Percentiles rank a stretch among this genome's conserved stretches.
phyloP scores from a whole-genome alignment of 2,888 invertebrate species.

The Nipponacmea schrenckii region DNA sequence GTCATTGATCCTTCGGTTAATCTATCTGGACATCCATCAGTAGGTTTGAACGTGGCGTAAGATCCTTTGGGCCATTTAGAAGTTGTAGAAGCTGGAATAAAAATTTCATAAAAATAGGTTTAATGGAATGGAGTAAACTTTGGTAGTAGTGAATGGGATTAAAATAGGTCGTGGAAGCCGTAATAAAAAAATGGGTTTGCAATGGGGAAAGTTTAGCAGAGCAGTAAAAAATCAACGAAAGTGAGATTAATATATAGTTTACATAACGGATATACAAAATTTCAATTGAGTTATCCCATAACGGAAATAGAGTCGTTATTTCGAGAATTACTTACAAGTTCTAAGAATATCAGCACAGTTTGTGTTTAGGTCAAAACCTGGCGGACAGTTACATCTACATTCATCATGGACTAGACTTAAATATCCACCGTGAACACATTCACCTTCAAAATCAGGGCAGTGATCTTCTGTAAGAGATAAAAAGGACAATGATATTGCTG shows the following conservation, averaged over 20 bases:
- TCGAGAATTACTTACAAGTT: neutral
- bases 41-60: neutral
- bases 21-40: neutral
- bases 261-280: too few relatives aligned
- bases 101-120: neutral
- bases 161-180: too few relatives aligned
- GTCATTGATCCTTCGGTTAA: slow-evolving; percentile 1
- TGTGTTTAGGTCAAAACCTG: slow-evolving; percentile 1
- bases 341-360: slow-evolving; percentile 7
- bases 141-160: too few relatives aligned
- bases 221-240: too few relatives aligned
- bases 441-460: neutral
- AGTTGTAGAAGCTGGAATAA: neutral
- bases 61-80: slow-evolving; percentile 2
- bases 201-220: too few relatives aligned
- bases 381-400: slow-evolving; percentile 17
- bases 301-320: too few relatives aligned
- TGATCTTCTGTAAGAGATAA: slow-evolving; percentile 1
- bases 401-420: slow-evolving; percentile 4
- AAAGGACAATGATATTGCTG: neutral
- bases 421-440: slow-evolving; percentile 18
- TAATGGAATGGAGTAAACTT: too few relatives aligned
- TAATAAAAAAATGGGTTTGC: too few relatives aligned
- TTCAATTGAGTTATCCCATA: too few relatives aligned
- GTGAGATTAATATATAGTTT: too few relatives aligned